Conservation (phyloP, 2,113 vertebrate species). For the Sander lucioperca region DNA sequence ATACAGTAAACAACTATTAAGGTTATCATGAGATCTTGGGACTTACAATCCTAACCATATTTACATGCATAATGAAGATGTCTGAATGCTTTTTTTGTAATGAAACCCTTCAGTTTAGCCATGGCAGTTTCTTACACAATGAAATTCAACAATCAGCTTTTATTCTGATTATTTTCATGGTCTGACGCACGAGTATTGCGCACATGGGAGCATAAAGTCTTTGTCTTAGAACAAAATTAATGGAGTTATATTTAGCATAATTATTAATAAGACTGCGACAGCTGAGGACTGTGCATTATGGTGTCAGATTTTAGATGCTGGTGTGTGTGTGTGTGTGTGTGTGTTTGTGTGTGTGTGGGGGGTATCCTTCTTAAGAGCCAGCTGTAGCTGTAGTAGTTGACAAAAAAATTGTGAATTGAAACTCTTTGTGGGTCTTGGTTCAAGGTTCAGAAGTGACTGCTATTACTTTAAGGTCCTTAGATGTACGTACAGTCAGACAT, state of each 20-base stretch:
- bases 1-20: not conserved
- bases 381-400: not conserved
- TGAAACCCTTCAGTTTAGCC: not conserved
- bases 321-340: slow-evolving; percentile 5
- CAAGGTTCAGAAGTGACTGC: not conserved
- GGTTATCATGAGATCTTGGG: not conserved
- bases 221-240: slow-evolving; percentile 26
- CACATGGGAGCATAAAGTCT: slow-evolving; percentile 5
- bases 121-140: not conserved
- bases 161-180: slow-evolving; percentile 22
- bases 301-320: slow-evolving; percentile 8
- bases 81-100: not conserved
- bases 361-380: too few species aligned
- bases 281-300: slow-evolving; percentile 31
- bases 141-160: slow-evolving; percentile 3
- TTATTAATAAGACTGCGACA: slow-evolving; percentile 13
- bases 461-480: not conserved
- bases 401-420: too few species aligned
- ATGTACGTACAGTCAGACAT: not conserved
- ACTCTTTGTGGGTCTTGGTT: not conserved
- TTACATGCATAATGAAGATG: not conserved
- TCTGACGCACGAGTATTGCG: slow-evolving; percentile 34
- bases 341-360: not conserved
- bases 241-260: slow-evolving; percentile 43
- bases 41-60: not conserved